Base-by-base conservation (phyloP, 2,888 invertebrate genomes). In the Drosophila melanosoma region DNA sequence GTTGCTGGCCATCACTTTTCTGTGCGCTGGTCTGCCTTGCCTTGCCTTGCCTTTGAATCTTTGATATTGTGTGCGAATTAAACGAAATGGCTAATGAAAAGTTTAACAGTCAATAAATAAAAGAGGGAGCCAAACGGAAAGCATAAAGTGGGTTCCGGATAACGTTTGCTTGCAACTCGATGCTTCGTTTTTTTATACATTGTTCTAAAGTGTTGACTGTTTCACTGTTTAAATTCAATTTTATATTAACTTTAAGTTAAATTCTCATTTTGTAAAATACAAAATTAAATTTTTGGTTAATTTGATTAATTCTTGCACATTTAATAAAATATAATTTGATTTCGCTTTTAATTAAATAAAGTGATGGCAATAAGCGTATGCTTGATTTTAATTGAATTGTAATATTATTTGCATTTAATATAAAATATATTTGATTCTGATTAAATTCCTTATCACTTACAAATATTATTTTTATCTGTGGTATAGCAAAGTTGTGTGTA, bases 11-110 rank as follows among this genome's bases (percentile, higher is more conserved):
- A 35, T 35, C 23, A 7, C 3, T 36, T n/a, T 54, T 54, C 61
- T 59, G 52, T 65, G 20, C 45, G 6, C 20, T 15, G 45, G 45
- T 51, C 35, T 38, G 49, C 54, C 60, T 29, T 56, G 56, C 17
- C 32, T 17, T 58, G 32, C 59, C 35, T 71, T 71, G 77, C 58
- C 76, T 79, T 79, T 87, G 84, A 83, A 79, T 89, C 84, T 79
- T 76, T 72, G 76, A 81, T 75, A 88, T 88, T 87, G 88, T 87
- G 83, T 89, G 88, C 76, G 88, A 83, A 90, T 90, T 90, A 88
- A 87, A 76, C 88, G 82, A 88, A 89, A 89, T 89, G 88, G 84
- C 86, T 89, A 89, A 90, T 90, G 90, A 90, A 89, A 87, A 86
- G 88, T 86, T 87, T 87, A 87, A 87, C 88, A 87, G 89, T 80